Base-by-base conservation (phyloP, 2,113 vertebrate species). In the Pachycephala philippinensis region DNA sequence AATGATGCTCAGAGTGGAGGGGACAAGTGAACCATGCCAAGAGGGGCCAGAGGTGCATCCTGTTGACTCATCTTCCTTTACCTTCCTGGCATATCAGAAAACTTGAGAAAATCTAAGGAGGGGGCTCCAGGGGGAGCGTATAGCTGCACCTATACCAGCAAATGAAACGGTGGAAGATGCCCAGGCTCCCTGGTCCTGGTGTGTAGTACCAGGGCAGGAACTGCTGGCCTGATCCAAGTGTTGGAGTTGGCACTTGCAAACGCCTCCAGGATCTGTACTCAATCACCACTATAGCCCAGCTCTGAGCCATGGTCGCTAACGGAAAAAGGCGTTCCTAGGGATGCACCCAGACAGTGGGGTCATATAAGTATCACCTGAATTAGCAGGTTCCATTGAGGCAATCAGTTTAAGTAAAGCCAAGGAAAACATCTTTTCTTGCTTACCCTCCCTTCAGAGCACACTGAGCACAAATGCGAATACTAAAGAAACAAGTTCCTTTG, bases 1-100 rank as follows among this genome's bases (percentile, higher is more conserved):
- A 95, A 87, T 2, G 0, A 5, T 3, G n/a, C 66, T 79, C 64
- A 45, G 66, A 64, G 82, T 1, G 3, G 54, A 80, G 27, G 19
- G 27, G 35, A 94, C 66, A 85, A 97, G 78, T 95, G 93, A 97
- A 93, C 91, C 87, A 0, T 93, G 90, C 63, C 4, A 5, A 87
- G 78, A 3, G 4, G 35, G 91, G 93, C 78, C 89, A 96, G 63
- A 74, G 63, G 24, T 37, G 42, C 56, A 96, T 96, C 94, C 94
- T 95, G 87, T 69, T 88, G 85, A 79, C 84, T 87, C 17, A 1
- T 78, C 64, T 91, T 78, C 81, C 35, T 82, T 87, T 61, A 92
- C 37, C 53, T 84, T 72, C 42, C n/a, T 59, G 42, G 50, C 20
- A 85, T 15, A 50, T 64, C 15, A 30, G 35, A 66, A 91, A 90